Evolutionary conservation across 2,113 vertebrate species (phyloP).

Genomic region (Hypocryptadius cinnamomeus): DNA sequence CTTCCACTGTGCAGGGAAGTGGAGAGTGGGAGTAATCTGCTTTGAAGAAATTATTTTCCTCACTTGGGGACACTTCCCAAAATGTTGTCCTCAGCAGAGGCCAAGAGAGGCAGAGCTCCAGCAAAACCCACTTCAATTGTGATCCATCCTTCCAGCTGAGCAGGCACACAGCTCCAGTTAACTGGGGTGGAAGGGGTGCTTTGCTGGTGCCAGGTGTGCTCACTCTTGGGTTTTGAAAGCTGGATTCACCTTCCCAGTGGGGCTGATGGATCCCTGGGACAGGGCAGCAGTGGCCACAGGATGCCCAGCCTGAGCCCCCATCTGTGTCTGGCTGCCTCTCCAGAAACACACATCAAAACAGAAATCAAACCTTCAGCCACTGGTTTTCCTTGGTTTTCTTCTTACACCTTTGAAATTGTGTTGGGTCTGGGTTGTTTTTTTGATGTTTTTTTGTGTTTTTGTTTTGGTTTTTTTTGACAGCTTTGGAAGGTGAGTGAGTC

Average conservation of each 20-base stretch:
- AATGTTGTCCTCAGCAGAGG: background rate
- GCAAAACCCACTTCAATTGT: fast-evolving
- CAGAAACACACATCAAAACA: background rate
- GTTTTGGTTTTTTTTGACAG: background rate
- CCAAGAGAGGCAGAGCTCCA: background rate
- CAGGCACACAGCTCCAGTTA: fast-evolving
- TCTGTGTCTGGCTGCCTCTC: background rate
- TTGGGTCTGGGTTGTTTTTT: background rate
- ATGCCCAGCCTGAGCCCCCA: background rate
- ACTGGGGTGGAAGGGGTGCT: background rate
- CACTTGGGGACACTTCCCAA: background rate
- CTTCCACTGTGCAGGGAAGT: background rate
- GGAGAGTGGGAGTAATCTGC: background rate
- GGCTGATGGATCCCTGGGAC: background rate
- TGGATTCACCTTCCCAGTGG: background rate
- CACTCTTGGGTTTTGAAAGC: background rate
- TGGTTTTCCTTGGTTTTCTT: background rate
- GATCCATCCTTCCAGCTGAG: background rate
- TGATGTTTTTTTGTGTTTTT: background rate
- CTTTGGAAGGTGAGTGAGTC: constrained; percentile 21
- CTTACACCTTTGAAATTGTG: background rate
- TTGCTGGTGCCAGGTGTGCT: background rate
- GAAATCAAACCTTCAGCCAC: background rate
- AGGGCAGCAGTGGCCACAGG: background rate
- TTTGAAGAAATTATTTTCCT: background rate